Evolutionary conservation across 2,113 vertebrate genomes (phyloP), one percentile per base, ranked within the genome.

Genomic region (Strix uralensis): DNA sequence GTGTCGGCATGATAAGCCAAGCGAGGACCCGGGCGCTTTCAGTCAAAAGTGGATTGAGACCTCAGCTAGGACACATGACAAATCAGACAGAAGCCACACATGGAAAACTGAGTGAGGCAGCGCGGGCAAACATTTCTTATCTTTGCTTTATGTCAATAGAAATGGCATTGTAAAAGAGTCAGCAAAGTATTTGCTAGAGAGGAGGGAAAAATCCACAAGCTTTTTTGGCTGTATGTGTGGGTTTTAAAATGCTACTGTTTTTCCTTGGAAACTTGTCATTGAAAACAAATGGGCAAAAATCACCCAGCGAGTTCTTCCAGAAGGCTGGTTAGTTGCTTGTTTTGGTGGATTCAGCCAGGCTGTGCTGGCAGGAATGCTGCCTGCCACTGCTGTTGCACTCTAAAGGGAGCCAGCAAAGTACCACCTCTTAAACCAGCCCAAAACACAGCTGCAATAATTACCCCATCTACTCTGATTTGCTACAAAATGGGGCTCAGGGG

Each of bases 111-210:
- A 90, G 49, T 2, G 4, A 85, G 92, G 82, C 74, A 94, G 79
- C 3, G 0, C 1, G 0, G 65, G 80, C 84, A 96, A 95, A 96
- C 51, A 85, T 70, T 86, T 63, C 95, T 97, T 96, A 93, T 95
- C 87, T 93, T 72, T 0, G 0, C 62, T 71, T 90, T 96, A 47
- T 29, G 63, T 91, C 92, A 96, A 27, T 83, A 81, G 70, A 47
- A 94, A 51, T 34, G 44, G 83, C 75, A 83, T 75, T 92, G 71
- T 92, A 95, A 93, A 90, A 93, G 65, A 88, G 75, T 80, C 67
- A 74, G 78, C 34, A 36, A 85, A 94, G 54, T 88, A 83, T 96
- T 97, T 90, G 72, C 87, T 74, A 34, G 59, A 94, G 29, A 61
- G 51, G 66, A 91, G 86, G 86, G 86, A 73, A 77, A 93, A 90